Evolutionary conservation across 2,797 vertebrate species (phyloP).

Genomic region (Sphenodon punctatus): DNA sequence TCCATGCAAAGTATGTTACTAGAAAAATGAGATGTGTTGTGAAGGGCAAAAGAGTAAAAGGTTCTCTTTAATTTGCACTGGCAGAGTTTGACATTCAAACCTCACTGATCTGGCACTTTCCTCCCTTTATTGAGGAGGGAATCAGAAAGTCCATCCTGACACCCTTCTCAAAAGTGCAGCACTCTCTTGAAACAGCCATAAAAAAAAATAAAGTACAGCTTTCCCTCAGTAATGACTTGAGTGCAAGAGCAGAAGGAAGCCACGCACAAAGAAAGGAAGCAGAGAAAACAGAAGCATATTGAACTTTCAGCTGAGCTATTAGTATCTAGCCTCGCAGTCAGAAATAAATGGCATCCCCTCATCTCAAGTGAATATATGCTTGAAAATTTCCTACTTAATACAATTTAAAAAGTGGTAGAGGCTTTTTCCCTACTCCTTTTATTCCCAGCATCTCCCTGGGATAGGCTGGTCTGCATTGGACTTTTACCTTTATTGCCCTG

Average conservation of each 20-base stretch:
- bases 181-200: neutral
- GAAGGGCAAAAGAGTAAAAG: no score
- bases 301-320: neutral
- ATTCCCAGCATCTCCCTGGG: no score
- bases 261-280: neutral
- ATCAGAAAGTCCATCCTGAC: neutral
- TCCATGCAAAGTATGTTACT: no score
- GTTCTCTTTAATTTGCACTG: no score
- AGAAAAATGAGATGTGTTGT: no score
- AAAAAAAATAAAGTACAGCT: neutral
- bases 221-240: neutral
- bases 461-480: no score
- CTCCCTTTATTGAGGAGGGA: neutral
- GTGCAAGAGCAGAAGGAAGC: neutral
- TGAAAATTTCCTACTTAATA: neutral
- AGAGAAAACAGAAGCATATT: neutral
- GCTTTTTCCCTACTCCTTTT: rapidly evolving
- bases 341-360: neutral
- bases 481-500: no score
- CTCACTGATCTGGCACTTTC: no score
- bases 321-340: neutral
- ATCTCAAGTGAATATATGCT: rapidly evolving
- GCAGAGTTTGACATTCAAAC: no score
- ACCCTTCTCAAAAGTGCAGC: no score
- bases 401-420: no score